Base-by-base conservation (phyloP, 1,140 invertebrate genomes). In the Sycophila sp. region DNA sequence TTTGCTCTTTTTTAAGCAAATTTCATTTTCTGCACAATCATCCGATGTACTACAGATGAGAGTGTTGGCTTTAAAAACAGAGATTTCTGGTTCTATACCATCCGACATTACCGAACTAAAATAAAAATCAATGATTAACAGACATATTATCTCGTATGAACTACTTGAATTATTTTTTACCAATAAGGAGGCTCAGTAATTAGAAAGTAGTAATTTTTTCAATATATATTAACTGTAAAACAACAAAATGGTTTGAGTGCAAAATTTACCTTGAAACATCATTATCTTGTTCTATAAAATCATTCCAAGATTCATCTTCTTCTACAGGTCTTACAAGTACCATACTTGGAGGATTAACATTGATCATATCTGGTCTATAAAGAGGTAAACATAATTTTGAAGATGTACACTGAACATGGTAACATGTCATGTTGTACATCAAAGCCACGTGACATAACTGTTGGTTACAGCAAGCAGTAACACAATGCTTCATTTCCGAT, bases 401-500 rank as follows among this genome's bases (percentile, higher is more conserved):
- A 77, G 84, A 91, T 26, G 85, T 85, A 83, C 94, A 95, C 65
- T 90, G 87, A 11, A 94, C 89, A 84, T 93, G 92, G 78, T 90
- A 96, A 81, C 94, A 96, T 56, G 90, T 91, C 19, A 84, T 82
- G 74, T 94, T 91, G 67, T 90, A 90, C 79, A 94, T 91, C 76
- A 96, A 91, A 4, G 92, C 93, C 71, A 95, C 90, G 83, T 96
- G 93, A 80, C 94, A 96, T 2, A 80, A 75, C 1, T 87, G 81
- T 40, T 89, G 86, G 1, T 83, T 81, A 80, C 94, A 96, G 78
- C 95, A 96, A 36, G 88, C 86, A 73, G 89, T 85, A 4, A 94
- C 88, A 82, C 94, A 96, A 51, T 89, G 85, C 59, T 89, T 88
- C 4, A 92, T 78, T 15, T 86, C 87, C 51, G 81, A 87, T 7